Evolutionary conservation across 1,140 invertebrate genomes (phyloP).

Genomic region (Tetramorium simillimum): DNA sequence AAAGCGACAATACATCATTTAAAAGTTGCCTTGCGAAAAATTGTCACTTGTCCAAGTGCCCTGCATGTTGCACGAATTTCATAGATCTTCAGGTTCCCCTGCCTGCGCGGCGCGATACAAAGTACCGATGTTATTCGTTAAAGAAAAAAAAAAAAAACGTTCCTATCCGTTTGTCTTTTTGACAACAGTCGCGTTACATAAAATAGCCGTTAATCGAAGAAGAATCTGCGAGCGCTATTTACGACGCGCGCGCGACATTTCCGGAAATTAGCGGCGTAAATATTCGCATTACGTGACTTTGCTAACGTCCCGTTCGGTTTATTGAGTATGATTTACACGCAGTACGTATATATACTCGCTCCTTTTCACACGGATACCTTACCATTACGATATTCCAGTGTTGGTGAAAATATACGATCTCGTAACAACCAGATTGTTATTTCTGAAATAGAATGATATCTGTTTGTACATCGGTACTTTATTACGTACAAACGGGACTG

Average conservation of each 20-base stretch:
- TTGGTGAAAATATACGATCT: constrained; percentile 20
- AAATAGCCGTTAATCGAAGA: neutral
- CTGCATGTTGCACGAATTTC: neutral
- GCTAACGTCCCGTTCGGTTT: neutral
- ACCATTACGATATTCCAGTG: neutral
- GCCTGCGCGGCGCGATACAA: neutral
- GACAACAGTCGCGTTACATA: neutral
- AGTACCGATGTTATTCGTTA: neutral
- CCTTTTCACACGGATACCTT: constrained; percentile 11
- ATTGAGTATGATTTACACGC: constrained; percentile 8
- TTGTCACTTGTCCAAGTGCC: neutral
- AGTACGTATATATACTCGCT: neutral
- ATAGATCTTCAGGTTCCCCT: neutral
- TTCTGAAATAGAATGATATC: neutral
- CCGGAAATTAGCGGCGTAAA: constrained; percentile 28
- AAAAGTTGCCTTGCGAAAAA: neutral
- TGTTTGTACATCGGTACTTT: neutral
- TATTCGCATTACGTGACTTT: constrained; percentile 35
- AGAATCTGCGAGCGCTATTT: neutral
- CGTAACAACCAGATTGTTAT: neutral
- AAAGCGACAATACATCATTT: neutral
- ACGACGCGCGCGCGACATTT: neutral
- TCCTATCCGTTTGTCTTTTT: neutral
- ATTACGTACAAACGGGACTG: neutral
- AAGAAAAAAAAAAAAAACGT: neutral